A percentile compares a stretch with the other conserved stretches of the same genome.
phyloP scores from a whole-genome alignment of 2,797 vertebrate genomes.

The Parambassis ranga region DNA sequence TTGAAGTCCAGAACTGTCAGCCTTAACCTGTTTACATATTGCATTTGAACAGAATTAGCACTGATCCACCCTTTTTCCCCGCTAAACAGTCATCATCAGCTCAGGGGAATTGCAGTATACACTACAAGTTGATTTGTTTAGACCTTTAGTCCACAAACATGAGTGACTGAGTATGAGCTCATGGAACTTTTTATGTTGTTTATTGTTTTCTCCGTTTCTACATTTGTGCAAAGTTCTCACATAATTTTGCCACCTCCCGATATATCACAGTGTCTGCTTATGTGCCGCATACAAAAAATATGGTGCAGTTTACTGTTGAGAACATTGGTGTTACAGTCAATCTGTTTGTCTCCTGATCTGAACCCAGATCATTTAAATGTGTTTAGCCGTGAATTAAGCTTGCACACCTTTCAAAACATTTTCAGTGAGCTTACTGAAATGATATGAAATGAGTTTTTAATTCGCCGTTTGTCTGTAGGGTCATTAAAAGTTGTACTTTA shows the following conservation, averaged over 20 bases:
- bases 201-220: slow-evolving; percentile 7
- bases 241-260: slow-evolving; percentile 33
- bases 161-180: neutral
- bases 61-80: neutral
- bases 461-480: neutral
- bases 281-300: slow-evolving; percentile 8
- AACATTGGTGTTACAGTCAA: neutral
- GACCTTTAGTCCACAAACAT: neutral
- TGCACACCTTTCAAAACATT: neutral
- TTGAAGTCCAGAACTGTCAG: neutral
- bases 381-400: neutral
- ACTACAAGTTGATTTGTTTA: neutral
- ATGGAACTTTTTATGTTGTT: neutral
- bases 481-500: neutral
- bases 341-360: no score
- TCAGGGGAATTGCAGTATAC: no score
- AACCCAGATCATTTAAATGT: neutral
- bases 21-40: neutral
- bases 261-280: slow-evolving; percentile 13
- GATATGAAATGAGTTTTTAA: neutral
- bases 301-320: slow-evolving; percentile 23
- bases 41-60: neutral
- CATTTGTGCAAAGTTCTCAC: slow-evolving; percentile 33
- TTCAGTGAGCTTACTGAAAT: neutral
- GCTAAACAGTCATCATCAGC: no score